A percentile compares a stretch with the other conserved stretches of the same genome.
These are phyloP conservation scores for Mylabris sibirica DNA, from an alignment of 2,888 invertebrate genomes.

Conservation along the genomic window DNA sequence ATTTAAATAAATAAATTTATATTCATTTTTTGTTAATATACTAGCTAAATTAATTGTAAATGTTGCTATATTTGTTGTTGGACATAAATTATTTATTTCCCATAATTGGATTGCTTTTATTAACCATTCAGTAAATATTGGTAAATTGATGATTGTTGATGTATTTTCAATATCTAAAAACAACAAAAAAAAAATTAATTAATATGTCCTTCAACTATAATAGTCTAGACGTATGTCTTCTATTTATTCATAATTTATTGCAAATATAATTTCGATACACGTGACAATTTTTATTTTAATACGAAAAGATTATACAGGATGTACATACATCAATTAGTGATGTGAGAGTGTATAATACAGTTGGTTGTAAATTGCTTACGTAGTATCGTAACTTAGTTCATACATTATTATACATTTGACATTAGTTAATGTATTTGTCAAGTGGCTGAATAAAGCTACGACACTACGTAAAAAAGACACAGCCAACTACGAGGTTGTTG, in stretches of 20 bases:
- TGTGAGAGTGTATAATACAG: too few relatives aligned
- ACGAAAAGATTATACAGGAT: too few relatives aligned
- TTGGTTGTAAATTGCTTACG: too few relatives aligned
- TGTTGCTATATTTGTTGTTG: slow-evolving; percentile 53
- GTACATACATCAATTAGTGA: too few relatives aligned
- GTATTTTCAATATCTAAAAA: slow-evolving; percentile 55
- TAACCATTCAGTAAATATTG: slow-evolving; percentile 61
- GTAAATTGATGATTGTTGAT: slow-evolving; percentile 55
- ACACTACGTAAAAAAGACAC: too few relatives aligned
- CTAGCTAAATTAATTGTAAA: slow-evolving; percentile 72
- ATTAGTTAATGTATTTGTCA: too few relatives aligned
- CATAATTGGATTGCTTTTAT: slow-evolving; percentile 59
- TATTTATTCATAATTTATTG: background rate
- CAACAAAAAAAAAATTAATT: slow-evolving; percentile 13
- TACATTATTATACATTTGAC: too few relatives aligned
- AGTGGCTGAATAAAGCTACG: too few relatives aligned
- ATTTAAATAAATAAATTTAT: slow-evolving; percentile 67
- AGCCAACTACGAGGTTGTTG: too few relatives aligned
- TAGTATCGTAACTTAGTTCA: too few relatives aligned
- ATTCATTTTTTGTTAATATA: slow-evolving; percentile 67
- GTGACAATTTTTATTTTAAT: too few relatives aligned
- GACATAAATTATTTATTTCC: slow-evolving; percentile 40
- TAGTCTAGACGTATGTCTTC: background rate
- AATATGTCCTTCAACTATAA: background rate
- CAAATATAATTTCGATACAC: background rate